Percentiles rank a stretch among this genome's conserved stretches.
Conservation (phyloP, 2,113 vertebrate species). For the Todiramphus chloris region DNA sequence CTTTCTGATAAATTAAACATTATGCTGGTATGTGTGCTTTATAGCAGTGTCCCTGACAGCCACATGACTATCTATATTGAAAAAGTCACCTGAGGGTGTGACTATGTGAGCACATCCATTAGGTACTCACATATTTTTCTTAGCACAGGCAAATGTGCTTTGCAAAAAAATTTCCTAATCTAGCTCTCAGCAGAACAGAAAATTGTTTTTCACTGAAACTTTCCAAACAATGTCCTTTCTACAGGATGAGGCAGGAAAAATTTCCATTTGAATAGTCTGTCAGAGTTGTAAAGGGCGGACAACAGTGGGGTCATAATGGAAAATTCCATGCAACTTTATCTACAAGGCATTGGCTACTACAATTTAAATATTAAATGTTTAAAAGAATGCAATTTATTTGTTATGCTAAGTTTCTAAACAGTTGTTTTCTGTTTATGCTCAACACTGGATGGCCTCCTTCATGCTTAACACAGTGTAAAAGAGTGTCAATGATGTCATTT, state of each 20-base stretch:
- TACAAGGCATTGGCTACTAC: not conserved
- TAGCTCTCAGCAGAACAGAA: not conserved
- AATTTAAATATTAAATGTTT: not conserved
- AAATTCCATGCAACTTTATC: not conserved
- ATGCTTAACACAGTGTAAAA: not conserved
- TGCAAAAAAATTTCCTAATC: not conserved
- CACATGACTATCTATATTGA: not conserved
- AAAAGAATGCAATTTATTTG: not conserved
- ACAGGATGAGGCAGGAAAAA: not conserved
- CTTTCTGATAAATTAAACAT: not conserved
- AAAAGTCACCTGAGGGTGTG: not conserved
- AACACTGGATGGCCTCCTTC: not conserved
- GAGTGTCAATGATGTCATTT: conserved; percentile 32
- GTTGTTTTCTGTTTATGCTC: conserved; percentile 2
- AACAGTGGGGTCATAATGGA: not conserved
- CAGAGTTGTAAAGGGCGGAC: not conserved
- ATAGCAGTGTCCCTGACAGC: not conserved
- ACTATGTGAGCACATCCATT: not conserved
- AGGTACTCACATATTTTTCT: not conserved
- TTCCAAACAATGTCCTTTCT: not conserved
- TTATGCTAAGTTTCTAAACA: not conserved
- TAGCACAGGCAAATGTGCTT: not conserved
- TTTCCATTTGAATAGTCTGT: not conserved
- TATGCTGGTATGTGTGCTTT: not conserved
- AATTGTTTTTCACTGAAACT: not conserved